phyloP scores from a whole-genome alignment of 2,113 vertebrate genomes.

The Pontoporia blainvillei region DNA sequence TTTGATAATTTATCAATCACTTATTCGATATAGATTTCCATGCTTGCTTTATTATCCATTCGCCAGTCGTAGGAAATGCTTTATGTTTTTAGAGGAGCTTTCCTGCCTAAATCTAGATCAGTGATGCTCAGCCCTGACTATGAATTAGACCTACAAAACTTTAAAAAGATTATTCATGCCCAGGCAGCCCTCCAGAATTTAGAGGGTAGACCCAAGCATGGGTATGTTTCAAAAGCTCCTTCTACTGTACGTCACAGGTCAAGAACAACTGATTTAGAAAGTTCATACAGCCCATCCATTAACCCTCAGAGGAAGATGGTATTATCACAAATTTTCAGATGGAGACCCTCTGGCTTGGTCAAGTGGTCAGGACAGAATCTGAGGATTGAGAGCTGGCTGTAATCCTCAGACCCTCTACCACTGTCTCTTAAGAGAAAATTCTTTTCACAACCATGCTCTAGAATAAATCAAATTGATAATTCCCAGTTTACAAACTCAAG shows the following conservation, averaged over 20 bases:
- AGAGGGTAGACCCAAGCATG: not conserved
- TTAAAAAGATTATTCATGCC: not conserved
- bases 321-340: not conserved
- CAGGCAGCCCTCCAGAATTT: not conserved
- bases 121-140: not conserved
- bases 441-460: not conserved
- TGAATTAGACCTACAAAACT: not conserved
- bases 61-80: not conserved
- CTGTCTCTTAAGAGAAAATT: not conserved
- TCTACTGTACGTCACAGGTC: not conserved
- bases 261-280: not conserved
- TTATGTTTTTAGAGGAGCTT: not conserved
- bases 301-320: not conserved
- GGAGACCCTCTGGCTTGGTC: not conserved
- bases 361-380: not conserved
- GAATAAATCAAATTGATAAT: not conserved
- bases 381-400: not conserved
- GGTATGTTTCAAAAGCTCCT: not conserved
- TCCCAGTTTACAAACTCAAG: not conserved
- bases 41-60: not conserved
- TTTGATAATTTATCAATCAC: not conserved
- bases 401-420: not conserved
- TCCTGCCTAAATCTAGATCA: not conserved
- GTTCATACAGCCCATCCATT: not conserved
- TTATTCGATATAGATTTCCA: not conserved